A percentile compares a stretch with the other conserved stretches of the same genome.
phyloP scores from a whole-genome alignment of 1,140 invertebrate genomes.

The Ips nitidus region DNA sequence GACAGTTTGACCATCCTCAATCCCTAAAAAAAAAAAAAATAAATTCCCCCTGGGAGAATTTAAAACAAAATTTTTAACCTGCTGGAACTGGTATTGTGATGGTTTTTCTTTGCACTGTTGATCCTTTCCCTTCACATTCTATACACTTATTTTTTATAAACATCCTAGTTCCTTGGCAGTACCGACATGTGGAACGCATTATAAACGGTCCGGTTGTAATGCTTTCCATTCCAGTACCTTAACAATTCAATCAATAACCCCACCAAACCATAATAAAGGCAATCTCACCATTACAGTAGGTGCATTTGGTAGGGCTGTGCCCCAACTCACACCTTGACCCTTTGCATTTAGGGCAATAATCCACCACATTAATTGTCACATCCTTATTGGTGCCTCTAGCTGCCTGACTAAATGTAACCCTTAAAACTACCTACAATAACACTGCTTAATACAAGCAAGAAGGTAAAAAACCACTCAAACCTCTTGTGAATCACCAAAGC shows the following conservation, averaged over 20 bases:
- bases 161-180: constrained; percentile 85
- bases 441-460: constrained; percentile 3
- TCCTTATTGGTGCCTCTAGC: constrained; percentile 95
- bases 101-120: constrained; percentile 84
- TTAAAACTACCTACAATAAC: constrained; percentile 72
- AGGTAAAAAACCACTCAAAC: constrained; percentile 54
- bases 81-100: constrained; percentile 95
- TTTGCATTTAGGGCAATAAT: constrained; percentile 87
- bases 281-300: constrained; percentile 83
- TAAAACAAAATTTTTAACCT: constrained; percentile 56
- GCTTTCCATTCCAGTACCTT: constrained; percentile 85
- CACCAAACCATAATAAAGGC: too few species aligned
- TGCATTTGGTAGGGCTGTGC: constrained; percentile 83
- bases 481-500: constrained; percentile 89
- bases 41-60: neutral
- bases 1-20: constrained; percentile 95
- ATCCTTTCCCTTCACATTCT: constrained; percentile 93
- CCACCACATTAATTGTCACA: constrained; percentile 87
- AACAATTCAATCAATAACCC: neutral
- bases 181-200: constrained; percentile 93
- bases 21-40: constrained; percentile 57
- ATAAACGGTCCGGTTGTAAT: constrained; percentile 92
- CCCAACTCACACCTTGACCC: constrained; percentile 86
- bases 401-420: constrained; percentile 93
- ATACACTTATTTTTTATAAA: constrained; percentile 89